Evolutionary conservation across 2,797 vertebrate genomes (phyloP), one percentile per base, ranked within the genome.

Genomic region (Micrastur ruficollis): DNA sequence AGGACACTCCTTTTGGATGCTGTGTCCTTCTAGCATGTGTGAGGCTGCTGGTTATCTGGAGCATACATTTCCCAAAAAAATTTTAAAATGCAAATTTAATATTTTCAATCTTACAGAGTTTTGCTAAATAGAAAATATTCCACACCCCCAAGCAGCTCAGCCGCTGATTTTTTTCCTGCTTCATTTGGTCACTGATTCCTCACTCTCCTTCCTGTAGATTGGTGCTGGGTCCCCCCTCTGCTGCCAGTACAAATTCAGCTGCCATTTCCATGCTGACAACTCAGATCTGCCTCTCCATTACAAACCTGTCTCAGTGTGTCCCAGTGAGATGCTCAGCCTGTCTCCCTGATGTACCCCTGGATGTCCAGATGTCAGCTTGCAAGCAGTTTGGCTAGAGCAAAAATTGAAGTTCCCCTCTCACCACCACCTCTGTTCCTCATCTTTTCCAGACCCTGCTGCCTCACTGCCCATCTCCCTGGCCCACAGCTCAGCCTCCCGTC

Each of bases 191-290:
- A 81, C 42, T 1, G 5, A 88, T 85, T 86, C 70, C 58, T 92
- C 50, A 11, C 20, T 68, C 17, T 86, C 38, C 50, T 86, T 86
- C 50, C 80, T 62, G 49, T 21, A 58, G 49, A 47, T 29, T 12
- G 19, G 62, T 88, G 17, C 34, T 83, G 55, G 27, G 63, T 73
- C 5, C 49, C 32, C 55, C 6, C 22, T 80, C 63, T 85, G 61
- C 92, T 93, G 86, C 84, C 71, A 96, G 71, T 67, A 89, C 71
- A 73, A 73, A 78, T 87, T 76, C 81, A 71, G 59, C 75, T 87
- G 74, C 92, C 47, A 67, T 83, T 89, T 92, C 84, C 68, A 67
- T 29, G 84, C 81, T 89, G 95, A 89, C 95, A 96, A 32, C 67
- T 91, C 81, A 52, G 29, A 95, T 91, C 71, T 85, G 49, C 81